Evolutionary conservation across 1,140 invertebrate genomes (phyloP), one percentile per base, ranked within the genome.

Genomic region (Papilio machaon): DNA sequence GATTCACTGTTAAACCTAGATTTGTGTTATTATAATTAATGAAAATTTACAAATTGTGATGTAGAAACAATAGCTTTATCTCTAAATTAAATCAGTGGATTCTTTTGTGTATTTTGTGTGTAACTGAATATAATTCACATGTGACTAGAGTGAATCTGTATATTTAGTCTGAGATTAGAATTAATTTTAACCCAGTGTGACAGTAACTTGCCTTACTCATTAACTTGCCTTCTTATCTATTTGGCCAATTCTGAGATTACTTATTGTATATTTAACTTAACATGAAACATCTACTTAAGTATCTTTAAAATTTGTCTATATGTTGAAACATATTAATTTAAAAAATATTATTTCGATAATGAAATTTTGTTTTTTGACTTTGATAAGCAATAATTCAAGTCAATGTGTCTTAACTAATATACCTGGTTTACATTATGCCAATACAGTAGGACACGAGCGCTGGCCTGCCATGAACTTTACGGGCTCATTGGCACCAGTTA

Each of bases 151-250:
- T 70, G 30, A 35, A 2, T 35, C 11, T 38, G 35, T 70, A 35
- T 70, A 38, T 38, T 8, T 70, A 70, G 64, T 38, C 64, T 70
- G 64, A 70, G 64, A 70, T 70, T 70, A 70, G 64, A 70, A 35
- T 70, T 35, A 35, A 38, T 11, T 35, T 35, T 64, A 35, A 70
- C 64, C 64, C 64, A 70, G 64, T 70, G 64, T 43, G 87, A 88
- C 82, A 88, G 86, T 86, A 81, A 90, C 91, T 91, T 93, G 91
- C 91, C 91, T 91, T 88, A 91, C 87, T 88, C 85, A 90, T 87
- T 81, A 83, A 90, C 91, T 91, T 93, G 91, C 90, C 92, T 91
- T 91, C 88, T 91, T 84, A 76, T 88, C 84, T 88, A 85, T 85
- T 86, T 89, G 87, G 85, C 81, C 85, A 80, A 75, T 86, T 86